These are phyloP conservation scores for Liparis tanakae DNA, from an alignment of 2,797 vertebrate species.

Conservation along the genomic window DNA sequence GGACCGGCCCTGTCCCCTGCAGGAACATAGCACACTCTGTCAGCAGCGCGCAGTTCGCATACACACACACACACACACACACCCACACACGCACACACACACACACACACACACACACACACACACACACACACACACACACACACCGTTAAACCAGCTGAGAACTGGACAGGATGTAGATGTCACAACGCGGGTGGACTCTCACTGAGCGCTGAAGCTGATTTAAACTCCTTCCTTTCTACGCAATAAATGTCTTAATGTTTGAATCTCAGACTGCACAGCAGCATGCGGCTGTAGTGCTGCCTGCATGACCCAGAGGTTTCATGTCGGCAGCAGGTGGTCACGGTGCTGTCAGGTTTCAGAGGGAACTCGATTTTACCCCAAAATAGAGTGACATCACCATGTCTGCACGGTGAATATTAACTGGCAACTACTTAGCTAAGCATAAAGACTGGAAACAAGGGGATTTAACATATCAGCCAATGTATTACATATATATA, in stretches of 20 bases:
- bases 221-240: background rate
- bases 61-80: conserved; percentile 23
- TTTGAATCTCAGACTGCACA: background rate
- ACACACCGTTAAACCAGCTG: conserved; percentile 22
- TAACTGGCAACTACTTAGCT: background rate
- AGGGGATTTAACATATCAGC: background rate
- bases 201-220: background rate
- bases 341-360: background rate
- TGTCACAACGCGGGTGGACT: background rate
- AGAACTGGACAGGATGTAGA: background rate
- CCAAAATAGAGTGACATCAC: background rate
- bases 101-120: conserved; percentile 21
- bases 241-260: background rate
- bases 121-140: conserved; percentile 1
- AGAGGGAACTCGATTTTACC: background rate
- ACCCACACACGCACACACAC: conserved; percentile 2
- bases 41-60: conserved; percentile 9
- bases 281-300: background rate
- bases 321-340: too few relatives aligned
- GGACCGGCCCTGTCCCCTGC: conserved; percentile 43
- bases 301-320: background rate
- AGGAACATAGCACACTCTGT: conserved; percentile 47
- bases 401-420: background rate
- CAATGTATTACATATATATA: too few relatives aligned
- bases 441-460: background rate